Evolutionary conservation across 2,113 vertebrate species (phyloP).

Genomic region (Meriones unguiculatus): DNA sequence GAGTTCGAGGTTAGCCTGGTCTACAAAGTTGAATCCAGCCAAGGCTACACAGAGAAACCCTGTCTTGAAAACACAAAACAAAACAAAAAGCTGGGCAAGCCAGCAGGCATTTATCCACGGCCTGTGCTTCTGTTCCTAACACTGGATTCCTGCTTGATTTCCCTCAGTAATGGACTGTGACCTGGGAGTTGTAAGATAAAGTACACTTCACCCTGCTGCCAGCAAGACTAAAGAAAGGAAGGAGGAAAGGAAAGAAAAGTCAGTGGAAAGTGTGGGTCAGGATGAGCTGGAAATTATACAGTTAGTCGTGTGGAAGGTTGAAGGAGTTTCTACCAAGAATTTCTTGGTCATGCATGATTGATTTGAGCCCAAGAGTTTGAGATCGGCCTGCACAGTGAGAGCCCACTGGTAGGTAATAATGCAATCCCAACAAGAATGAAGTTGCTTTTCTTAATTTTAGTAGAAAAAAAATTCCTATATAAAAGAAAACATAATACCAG

Average conservation of each 20-base stretch:
- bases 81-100: neutral
- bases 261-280: neutral
- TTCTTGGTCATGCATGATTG: neutral
- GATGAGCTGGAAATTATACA: too few species aligned
- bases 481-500: constrained; percentile 23
- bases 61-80: too few species aligned
- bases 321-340: neutral
- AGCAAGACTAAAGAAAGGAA: too few species aligned
- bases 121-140: neutral
- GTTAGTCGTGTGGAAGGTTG: neutral
- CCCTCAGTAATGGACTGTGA: neutral
- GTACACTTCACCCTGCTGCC: too few species aligned
- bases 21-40: too few species aligned
- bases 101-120: neutral
- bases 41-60: too few species aligned
- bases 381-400: neutral
- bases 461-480: neutral
- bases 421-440: neutral
- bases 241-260: neutral
- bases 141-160: neutral
- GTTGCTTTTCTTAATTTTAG: neutral
- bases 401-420: too few species aligned
- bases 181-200: neutral
- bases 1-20: too few species aligned
- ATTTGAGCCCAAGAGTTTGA: neutral